These are phyloP conservation scores for Cydia amplana DNA, from an alignment of 1,140 invertebrate species.

Conservation along the genomic window DNA sequence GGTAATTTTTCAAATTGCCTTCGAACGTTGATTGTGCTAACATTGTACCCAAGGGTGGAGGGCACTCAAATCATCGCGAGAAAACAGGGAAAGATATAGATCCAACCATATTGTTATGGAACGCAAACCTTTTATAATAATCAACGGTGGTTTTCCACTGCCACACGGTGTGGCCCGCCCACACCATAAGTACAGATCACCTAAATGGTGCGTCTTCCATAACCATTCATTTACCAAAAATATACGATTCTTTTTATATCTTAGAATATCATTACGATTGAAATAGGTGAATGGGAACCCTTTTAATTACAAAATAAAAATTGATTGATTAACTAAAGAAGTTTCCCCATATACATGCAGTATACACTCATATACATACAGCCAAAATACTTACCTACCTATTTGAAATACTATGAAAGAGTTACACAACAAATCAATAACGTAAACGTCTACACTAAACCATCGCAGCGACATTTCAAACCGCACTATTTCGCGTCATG, in stretches of 20 bases:
- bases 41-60: background rate
- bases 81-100: background rate
- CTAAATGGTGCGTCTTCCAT: too few species aligned
- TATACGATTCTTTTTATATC: too few species aligned
- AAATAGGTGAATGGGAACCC: too few species aligned
- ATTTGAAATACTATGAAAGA: background rate
- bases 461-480: background rate
- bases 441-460: background rate
- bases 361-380: too few species aligned
- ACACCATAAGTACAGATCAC: too few species aligned
- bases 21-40: background rate
- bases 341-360: background rate
- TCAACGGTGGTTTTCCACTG: too few species aligned
- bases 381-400: too few species aligned
- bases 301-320: too few species aligned
- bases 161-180: too few species aligned
- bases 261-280: too few species aligned
- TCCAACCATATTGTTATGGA: background rate
- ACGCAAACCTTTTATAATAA: background rate
- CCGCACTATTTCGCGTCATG: background rate
- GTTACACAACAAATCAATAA: background rate
- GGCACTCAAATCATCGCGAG: constrained; percentile 10
- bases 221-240: too few species aligned
- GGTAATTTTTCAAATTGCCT: constrained; percentile 21
- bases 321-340: background rate